A percentile compares a stretch with the other conserved stretches of the same genome.
Conservation (phyloP, 2,888 invertebrate species). For the Acheta domesticus region DNA sequence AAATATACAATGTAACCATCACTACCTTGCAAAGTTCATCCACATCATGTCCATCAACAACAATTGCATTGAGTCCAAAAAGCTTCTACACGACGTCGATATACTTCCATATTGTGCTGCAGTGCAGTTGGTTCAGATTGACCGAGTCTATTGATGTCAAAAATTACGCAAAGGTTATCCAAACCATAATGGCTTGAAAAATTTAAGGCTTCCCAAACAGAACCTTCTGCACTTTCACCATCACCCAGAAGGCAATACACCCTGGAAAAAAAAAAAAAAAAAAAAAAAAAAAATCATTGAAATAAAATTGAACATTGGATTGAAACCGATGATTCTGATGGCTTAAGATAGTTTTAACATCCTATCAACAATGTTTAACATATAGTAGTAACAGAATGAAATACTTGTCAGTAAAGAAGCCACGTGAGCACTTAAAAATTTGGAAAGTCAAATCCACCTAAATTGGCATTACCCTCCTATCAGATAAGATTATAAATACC, state of each 20-base stretch:
- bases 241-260: slow-evolving; percentile 96
- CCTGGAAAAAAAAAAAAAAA: slow-evolving; percentile 52
- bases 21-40: slow-evolving; percentile 75
- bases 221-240: slow-evolving; percentile 98
- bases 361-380: too few species aligned
- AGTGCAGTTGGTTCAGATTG: slow-evolving; percentile 95
- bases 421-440: too few species aligned
- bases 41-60: slow-evolving; percentile 96
- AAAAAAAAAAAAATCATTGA: neutral
- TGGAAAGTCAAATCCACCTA: too few species aligned
- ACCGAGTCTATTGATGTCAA: slow-evolving; percentile 95
- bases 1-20: neutral
- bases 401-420: too few species aligned
- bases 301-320: too few species aligned
- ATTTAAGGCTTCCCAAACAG: slow-evolving; percentile 94
- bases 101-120: slow-evolving; percentile 81
- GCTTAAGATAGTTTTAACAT: too few species aligned
- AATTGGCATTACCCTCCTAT: too few species aligned
- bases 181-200: slow-evolving; percentile 93
- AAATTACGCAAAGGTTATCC: slow-evolving; percentile 94
- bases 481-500: too few species aligned
- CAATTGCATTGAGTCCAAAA: slow-evolving; percentile 88
- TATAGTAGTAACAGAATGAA: too few species aligned
- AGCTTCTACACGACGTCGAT: slow-evolving; percentile 78
- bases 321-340: too few species aligned